phyloP scores from a whole-genome alignment of 2,888 invertebrate species.

The Agriopis leucophaearia region DNA sequence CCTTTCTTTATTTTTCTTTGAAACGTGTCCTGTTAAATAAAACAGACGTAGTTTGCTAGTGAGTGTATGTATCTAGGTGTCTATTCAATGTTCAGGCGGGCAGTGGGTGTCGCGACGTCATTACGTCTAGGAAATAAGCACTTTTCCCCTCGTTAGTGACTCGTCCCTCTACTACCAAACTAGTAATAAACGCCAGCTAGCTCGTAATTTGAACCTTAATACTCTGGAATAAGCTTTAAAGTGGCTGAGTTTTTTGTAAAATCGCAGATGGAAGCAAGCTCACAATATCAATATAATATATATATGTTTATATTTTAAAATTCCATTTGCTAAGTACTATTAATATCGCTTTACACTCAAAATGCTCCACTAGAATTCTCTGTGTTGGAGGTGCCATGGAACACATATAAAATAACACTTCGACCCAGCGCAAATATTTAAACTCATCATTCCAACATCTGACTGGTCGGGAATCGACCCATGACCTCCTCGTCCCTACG shows the following conservation, averaged over 20 bases:
- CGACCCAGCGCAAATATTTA: too few species aligned
- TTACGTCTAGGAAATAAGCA: conserved; percentile 85
- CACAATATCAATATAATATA: neutral
- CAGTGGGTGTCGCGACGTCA: conserved; percentile 77
- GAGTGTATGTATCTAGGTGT: conserved; percentile 40
- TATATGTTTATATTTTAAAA: conserved; percentile 3
- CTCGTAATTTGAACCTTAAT: conserved; percentile 36
- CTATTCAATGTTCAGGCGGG: conserved; percentile 57
- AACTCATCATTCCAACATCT: too few species aligned
- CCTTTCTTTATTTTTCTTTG: neutral
- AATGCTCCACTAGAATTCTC: too few species aligned
- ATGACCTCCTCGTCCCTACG: too few species aligned
- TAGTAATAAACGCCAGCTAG: conserved; percentile 41
- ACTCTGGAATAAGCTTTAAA: neutral
- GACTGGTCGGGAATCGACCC: too few species aligned
- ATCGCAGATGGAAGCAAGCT: neutral
- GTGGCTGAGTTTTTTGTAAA: neutral
- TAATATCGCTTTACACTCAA: too few species aligned
- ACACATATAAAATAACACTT: too few species aligned
- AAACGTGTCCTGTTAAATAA: neutral
- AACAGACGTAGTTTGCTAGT: neutral
- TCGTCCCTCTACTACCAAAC: conserved; percentile 64
- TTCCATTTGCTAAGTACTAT: neutral
- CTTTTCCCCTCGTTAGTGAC: conserved; percentile 85
- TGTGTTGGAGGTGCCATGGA: too few species aligned